Evolutionary conservation across 2,888 invertebrate genomes (phyloP).

Genomic region (Hedychridium roseum): DNA sequence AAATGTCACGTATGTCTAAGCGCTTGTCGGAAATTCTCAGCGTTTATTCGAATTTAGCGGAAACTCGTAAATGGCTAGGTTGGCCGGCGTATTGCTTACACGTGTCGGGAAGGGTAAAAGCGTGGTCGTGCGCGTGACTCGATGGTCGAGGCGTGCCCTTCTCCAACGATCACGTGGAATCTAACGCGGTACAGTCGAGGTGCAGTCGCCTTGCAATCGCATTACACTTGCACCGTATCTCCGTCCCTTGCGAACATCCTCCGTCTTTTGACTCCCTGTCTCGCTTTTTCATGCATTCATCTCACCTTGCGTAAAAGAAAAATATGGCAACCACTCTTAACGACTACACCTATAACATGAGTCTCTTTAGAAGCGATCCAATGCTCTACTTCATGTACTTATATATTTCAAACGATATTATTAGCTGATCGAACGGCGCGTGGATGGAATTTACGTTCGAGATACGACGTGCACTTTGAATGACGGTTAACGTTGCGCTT

Average conservation of each 20-base stretch:
- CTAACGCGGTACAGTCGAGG: conserved; percentile 47
- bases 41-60: no score
- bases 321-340: no score
- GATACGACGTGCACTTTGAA: conserved; percentile 34
- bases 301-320: not conserved
- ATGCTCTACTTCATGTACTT: no score
- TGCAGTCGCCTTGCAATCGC: not conserved
- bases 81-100: conserved; percentile 40
- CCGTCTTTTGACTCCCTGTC: conserved; percentile 1
- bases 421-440: no score
- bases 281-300: not conserved
- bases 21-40: no score
- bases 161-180: conserved; percentile 58
- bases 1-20: no score
- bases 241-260: not conserved
- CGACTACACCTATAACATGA: no score
- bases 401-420: no score
- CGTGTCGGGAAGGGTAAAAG: conserved; percentile 50
- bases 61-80: no score
- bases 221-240: not conserved
- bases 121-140: conserved; percentile 60
- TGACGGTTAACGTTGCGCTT: conserved; percentile 36
- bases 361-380: no score
- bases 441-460: no score
- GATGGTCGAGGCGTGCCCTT: conserved; percentile 53